Evolutionary conservation across 2,113 vertebrate genomes (phyloP), one percentile per base, ranked within the genome.

Genomic region (Ahaetulla prasina): DNA sequence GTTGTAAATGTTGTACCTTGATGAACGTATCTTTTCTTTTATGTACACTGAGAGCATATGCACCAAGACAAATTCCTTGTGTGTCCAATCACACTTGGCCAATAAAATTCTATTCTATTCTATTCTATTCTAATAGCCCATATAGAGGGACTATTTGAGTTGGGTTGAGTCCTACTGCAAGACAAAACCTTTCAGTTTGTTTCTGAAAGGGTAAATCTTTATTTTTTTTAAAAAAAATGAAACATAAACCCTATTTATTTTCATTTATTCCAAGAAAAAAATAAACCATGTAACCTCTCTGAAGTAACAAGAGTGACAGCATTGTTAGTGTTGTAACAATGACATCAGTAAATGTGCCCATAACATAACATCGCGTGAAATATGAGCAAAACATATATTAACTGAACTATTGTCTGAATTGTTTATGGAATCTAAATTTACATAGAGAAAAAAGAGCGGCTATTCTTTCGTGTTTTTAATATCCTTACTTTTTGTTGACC

Each of bases 361-460:
- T 47, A 93, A 91, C 25, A 11, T 23, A 52, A 39, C 18, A 85
- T 92, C 50, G 80, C 4, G 2, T 92, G 55, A 93, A 92, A 90
- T 93, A 92, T 60, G 53, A 25, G 80, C 74, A 50, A 91, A 86
- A 94, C 35, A 85, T 0, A 3, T 90, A 23, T 10, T 93, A 87
- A 53, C 89, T 47, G 0, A 14, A 3, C 89, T 93, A 39, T 2
- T 87, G 47, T 30, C 86, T 43, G 8, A 45, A 47, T 47, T 89
- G 94, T 63, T 91, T n/a, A 84, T 60, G 60, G 55, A 92, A 47
- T 87, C 86, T 80, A 39, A 93, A 92, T 0, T 88, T 92, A 43
- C 2, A 92, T 39, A 92, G 9, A 89, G 89, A 50, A 57, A 93
- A 63, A 92, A 89, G 1, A 57, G 20, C n/a, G 92, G 18, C 90